Conservation (phyloP, 2,797 vertebrate genomes). For the Falco biarmicus region DNA sequence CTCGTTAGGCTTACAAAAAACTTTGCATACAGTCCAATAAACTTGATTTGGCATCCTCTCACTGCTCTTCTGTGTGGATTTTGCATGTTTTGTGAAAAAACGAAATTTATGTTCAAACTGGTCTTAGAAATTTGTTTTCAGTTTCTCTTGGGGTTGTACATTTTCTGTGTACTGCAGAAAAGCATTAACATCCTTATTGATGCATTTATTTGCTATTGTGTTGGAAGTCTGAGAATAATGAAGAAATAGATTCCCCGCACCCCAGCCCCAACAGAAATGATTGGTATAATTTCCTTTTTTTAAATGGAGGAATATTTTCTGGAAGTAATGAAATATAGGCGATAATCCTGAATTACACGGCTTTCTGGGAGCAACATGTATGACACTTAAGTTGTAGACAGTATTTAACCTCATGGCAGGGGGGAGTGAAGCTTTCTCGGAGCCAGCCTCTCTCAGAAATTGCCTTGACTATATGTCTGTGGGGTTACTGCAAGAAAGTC, state of each 20-base stretch:
- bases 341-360: neutral
- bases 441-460: neutral
- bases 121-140: neutral
- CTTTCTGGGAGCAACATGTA: neutral
- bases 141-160: neutral
- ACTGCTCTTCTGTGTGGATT: neutral
- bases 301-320: neutral
- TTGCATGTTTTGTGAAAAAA: neutral
- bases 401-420: slow-evolving; percentile 1
- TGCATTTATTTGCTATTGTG: neutral
- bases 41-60: neutral
- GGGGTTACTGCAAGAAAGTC: neutral
- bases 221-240: neutral
- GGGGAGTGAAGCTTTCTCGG: neutral
- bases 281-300: neutral
- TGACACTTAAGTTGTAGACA: neutral
- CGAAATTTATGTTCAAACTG: neutral
- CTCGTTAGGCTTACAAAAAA: neutral
- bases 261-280: neutral
- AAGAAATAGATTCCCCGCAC: neutral
- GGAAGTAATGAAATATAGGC: neutral
- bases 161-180: neutral
- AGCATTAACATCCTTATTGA: neutral
- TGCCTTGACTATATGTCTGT: neutral
- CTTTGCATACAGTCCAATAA: neutral